Percentiles rank a stretch among this genome's conserved stretches.
Evolutionary conservation across 30 jellyfish, hydroid and myxozoan species (phyloP).

Genomic region (Hydractinia echinata): DNA sequence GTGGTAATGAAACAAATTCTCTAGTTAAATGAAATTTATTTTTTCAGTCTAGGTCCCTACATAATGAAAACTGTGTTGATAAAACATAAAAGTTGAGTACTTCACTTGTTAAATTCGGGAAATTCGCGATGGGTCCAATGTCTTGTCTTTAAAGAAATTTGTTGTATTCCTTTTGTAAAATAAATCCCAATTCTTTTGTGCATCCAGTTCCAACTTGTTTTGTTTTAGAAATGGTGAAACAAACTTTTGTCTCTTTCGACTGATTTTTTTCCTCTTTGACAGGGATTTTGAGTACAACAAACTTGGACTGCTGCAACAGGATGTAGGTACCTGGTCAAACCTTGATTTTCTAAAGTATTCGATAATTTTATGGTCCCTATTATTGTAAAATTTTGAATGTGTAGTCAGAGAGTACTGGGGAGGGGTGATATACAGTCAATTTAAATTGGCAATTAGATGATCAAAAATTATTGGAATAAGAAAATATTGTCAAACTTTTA

Average conservation of each 20-base stretch:
- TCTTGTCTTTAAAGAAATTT: constrained; percentile 93
- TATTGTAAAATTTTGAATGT: not conserved
- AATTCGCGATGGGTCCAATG: constrained; percentile 96
- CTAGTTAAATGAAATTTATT: no score
- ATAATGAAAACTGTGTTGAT: no score
- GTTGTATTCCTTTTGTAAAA: constrained; percentile 94
- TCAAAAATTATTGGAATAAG: not conserved
- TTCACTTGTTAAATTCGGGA: constrained; percentile 50
- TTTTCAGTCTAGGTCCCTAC: no score
- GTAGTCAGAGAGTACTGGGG: not conserved
- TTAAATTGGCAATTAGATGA: not conserved
- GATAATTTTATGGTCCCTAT: not conserved
- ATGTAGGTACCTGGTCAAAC: not conserved
- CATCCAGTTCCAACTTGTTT: constrained; percentile 65
- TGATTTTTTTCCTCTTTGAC: constrained; percentile 21
- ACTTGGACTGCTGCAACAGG: constrained; percentile 11
- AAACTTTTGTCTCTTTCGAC: not conserved
- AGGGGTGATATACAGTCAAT: not conserved
- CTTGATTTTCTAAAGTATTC: not conserved
- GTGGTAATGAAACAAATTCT: no score
- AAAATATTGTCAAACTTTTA: not conserved
- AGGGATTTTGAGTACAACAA: not conserved
- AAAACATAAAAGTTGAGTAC: not conserved
- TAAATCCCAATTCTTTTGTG: constrained; percentile 94
- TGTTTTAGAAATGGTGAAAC: constrained; percentile 70